These are phyloP conservation scores for Garra rufa DNA, from an alignment of 2,113 vertebrate species.

Conservation along the genomic window DNA sequence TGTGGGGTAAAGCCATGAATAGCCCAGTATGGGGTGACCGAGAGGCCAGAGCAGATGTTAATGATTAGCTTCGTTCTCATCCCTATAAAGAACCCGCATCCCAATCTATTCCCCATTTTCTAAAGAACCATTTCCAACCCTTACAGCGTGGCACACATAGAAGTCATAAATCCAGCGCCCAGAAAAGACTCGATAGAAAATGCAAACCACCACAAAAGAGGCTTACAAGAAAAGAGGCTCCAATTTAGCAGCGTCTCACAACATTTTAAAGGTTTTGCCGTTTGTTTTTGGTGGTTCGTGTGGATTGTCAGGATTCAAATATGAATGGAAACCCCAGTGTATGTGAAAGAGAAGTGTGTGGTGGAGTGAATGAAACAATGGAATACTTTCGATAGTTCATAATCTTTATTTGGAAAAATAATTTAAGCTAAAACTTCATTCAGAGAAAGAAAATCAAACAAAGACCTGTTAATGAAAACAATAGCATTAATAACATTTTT, in stretches of 20 bases:
- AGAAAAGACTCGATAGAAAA: background rate
- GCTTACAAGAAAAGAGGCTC: background rate
- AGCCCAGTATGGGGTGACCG: conserved; percentile 81
- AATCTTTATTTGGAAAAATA: conserved; percentile 99
- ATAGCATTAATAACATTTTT: conserved; percentile 90
- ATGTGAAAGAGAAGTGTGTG: too few relatives aligned
- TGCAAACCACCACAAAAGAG: background rate
- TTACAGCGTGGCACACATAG: conserved; percentile 9
- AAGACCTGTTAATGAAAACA: conserved; percentile 87
- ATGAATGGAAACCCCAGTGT: too few relatives aligned
- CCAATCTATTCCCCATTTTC: conserved; percentile 21
- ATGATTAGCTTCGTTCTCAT: conserved; percentile 82
- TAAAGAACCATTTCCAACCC: conserved; percentile 44
- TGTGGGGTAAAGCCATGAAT: conserved; percentile 73
- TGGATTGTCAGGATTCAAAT: background rate
- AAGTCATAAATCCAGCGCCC: conserved; percentile 24
- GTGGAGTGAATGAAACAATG: background rate
- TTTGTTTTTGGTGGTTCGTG: background rate
- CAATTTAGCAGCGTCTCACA: background rate
- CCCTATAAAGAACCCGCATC: conserved; percentile 63
- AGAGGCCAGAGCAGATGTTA: conserved; percentile 84
- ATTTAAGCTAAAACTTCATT: conserved; percentile 97
- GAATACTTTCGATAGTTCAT: conserved; percentile 73
- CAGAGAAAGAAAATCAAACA: conserved; percentile 70
- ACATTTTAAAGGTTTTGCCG: background rate